Percentiles rank a stretch among this genome's conserved stretches.
Conservation (phyloP, 2,797 vertebrate species). For the Thalassophryne amazonica region DNA sequence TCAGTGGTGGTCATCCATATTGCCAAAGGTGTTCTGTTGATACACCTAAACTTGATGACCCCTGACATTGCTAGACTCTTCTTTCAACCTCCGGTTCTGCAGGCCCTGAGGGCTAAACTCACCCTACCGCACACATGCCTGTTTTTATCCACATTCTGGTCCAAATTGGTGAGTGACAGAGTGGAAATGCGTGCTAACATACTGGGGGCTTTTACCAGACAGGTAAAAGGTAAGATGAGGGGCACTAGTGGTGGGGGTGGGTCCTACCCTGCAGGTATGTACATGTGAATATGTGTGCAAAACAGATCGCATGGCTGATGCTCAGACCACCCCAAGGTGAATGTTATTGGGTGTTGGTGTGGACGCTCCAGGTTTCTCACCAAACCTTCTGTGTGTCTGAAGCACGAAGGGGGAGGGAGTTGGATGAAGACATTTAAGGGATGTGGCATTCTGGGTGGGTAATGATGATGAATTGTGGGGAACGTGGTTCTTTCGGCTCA, state of each 20-base stretch:
- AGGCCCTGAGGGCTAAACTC: conserved; percentile 39
- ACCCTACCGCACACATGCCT: conserved; percentile 14
- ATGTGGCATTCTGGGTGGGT: conserved; percentile 51
- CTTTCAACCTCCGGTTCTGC: not conserved
- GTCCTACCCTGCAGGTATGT: conserved; percentile 51
- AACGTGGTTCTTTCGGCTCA: conserved; percentile 62
- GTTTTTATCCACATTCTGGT: conserved; percentile 36
- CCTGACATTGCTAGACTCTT: conserved; percentile 32
- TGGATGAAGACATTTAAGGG: conserved; percentile 18
- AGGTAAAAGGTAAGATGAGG: conserved; percentile 48
- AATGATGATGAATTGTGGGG: conserved; percentile 70
- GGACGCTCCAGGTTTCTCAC: conserved; percentile 24
- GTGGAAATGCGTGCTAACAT: conserved; percentile 37
- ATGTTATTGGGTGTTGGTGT: conserved; percentile 10
- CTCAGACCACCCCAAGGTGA: conserved; percentile 49
- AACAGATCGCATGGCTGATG: conserved; percentile 55
- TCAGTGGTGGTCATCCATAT: conserved; percentile 26
- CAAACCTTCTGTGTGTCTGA: conserved; percentile 8
- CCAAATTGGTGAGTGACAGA: conserved; percentile 48
- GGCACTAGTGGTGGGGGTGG: conserved; percentile 10
- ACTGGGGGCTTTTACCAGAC: conserved; percentile 46
- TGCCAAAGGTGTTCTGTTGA: conserved; percentile 35
- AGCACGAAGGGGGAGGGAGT: conserved; percentile 9
- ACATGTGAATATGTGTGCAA: conserved; percentile 54
- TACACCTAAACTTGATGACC: conserved; percentile 49